Percentiles rank a stretch among this genome's conserved stretches.
Conservation (phyloP, 2,888 invertebrate species). For the Trachelus troglodyta region DNA sequence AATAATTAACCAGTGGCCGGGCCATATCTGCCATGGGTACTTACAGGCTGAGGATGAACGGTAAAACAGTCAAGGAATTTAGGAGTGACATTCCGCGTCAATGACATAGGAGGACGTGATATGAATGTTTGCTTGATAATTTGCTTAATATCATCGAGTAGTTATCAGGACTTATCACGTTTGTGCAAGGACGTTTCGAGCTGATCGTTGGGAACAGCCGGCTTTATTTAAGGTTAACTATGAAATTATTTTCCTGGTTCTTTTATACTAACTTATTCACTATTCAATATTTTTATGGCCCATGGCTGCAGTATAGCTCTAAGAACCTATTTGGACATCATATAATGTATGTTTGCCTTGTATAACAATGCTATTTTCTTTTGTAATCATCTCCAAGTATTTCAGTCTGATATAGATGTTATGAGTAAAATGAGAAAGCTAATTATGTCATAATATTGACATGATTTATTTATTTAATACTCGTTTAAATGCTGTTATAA, state of each 20-base stretch:
- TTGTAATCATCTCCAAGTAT: neutral
- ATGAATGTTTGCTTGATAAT: constrained; percentile 10
- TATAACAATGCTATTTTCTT: neutral
- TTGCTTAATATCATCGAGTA: neutral
- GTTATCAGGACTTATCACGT: neutral
- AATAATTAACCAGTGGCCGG: neutral
- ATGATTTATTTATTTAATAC: neutral
- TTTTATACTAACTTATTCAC: neutral
- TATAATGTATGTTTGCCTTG: neutral
- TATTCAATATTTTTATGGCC: neutral
- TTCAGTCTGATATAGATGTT: neutral
- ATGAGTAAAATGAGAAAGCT: neutral
- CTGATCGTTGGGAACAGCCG: neutral
- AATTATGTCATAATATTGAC: too few species aligned
- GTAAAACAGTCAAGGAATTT: constrained; percentile 28
- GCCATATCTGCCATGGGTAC: constrained; percentile 1
- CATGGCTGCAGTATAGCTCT: neutral
- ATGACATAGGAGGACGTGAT: constrained; percentile 18
- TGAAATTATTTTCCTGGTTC: neutral
- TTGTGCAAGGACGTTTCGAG: neutral
- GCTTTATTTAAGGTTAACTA: neutral
- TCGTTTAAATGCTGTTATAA: neutral
- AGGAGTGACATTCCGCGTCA: constrained; percentile 40
- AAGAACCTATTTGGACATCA: neutral
- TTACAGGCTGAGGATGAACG: constrained; percentile 2